Base-by-base conservation (phyloP, 2,888 invertebrate genomes). In the Scaptomyza parva region DNA sequence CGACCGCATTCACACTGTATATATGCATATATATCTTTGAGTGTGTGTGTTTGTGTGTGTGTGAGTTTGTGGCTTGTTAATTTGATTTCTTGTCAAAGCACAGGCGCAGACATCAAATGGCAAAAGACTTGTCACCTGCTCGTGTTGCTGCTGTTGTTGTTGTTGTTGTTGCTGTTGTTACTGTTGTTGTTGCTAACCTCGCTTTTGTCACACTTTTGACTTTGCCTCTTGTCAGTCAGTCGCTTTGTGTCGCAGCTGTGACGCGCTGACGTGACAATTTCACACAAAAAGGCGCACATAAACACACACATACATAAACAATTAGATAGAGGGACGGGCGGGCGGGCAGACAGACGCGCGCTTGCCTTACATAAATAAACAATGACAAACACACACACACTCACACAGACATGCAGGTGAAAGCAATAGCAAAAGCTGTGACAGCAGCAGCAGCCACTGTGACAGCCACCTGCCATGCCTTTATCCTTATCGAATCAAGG, bases 261-360 rank as follows among this genome's bases (percentile, higher is more conserved):
- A n/a, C n/a, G n/a, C 51, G 82, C 70, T 86, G 86, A 82, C 88
- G 88, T 82, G 84, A 88, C 88, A 83, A 76, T 86, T 82, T 82
- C 86, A 88, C 88, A 86, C 88, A 67, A 62, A 58, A 51, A 50
- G 62, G 62, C 70, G 53, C 82, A 18, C 61, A 33, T 28, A 52
- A 44, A 45, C 37, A n/a, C 39, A 35, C 22, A 30, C 17, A 24
- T 28, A 48, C 17, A 28, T 3, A 47, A 41, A n/a, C 41, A 28
- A 18, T 8, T 72, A 77, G 85, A 61, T 54, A 50, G 59, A 30
- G 35, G 47, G 57, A 52, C 58, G 51, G 39, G 28, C 37, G 33
- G 39, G 26, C 39, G 47, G 57, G 50, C 58, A 53, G 39, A 37
- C 37, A 37, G 39, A 44, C 53, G 53, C 43, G 55, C 60, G 60